phyloP scores from a whole-genome alignment of 2,113 vertebrate genomes.

The Lasiurus cinereus region DNA sequence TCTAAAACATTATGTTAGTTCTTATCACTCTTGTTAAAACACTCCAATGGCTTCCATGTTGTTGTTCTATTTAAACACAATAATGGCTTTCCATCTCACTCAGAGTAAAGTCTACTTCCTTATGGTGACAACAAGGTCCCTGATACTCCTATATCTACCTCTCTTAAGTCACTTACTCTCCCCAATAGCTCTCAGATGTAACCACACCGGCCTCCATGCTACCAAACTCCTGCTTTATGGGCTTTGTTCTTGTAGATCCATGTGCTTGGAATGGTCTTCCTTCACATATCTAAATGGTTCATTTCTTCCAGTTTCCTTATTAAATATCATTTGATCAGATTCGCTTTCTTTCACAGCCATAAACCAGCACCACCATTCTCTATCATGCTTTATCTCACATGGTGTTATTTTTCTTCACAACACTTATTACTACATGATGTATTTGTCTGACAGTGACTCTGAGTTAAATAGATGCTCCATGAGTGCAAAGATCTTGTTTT shows the following conservation, averaged over 20 bases:
- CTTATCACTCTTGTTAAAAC: not conserved
- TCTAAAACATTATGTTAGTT: slow-evolving; percentile 9
- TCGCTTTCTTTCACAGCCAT: not conserved
- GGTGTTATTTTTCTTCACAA: not conserved
- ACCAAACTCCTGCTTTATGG: not conserved
- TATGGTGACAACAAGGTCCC: not conserved
- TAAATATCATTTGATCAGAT: not conserved
- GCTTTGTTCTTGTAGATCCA: not conserved
- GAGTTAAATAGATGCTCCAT: not conserved
- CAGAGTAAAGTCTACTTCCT: not conserved
- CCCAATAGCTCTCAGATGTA: not conserved
- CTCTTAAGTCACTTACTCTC: not conserved
- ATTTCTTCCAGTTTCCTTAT: not conserved
- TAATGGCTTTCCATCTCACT: not conserved
- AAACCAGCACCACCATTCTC: not conserved
- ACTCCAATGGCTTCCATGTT: not conserved
- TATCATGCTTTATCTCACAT: not conserved
- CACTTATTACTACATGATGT: not conserved
- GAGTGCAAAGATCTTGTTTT: not conserved
- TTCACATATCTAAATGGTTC: not conserved
- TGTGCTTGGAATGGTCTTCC: not conserved
- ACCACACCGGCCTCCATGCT: not conserved
- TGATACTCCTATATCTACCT: not conserved
- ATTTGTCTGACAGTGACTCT: not conserved
- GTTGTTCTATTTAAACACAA: slow-evolving; percentile 3